Evolutionary conservation across 2,888 invertebrate genomes (phyloP).

Genomic region (Hirtodrosophila confusa): DNA sequence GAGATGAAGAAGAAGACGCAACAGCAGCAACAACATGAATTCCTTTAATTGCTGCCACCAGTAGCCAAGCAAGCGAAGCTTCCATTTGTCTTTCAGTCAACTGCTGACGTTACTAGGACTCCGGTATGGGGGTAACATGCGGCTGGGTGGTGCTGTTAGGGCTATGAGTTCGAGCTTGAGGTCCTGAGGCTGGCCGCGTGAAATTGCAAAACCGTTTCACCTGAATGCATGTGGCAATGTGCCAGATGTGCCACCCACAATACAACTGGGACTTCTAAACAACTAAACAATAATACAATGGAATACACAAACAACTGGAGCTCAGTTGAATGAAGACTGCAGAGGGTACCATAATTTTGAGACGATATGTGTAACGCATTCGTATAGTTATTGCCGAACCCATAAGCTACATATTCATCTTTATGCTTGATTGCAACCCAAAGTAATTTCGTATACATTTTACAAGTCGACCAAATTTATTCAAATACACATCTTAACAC

Average conservation of each 20-base stretch:
- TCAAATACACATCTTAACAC: too few relatives aligned
- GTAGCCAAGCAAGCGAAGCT: conserved; percentile 73
- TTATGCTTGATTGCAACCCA: too few relatives aligned
- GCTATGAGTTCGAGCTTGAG: conserved; percentile 8
- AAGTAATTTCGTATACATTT: too few relatives aligned
- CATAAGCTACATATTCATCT: too few relatives aligned
- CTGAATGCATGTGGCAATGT: conserved; percentile 68
- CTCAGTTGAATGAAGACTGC: conserved; percentile 1
- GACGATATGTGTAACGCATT: too few relatives aligned
- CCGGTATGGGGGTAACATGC: not conserved
- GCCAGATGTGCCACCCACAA: conserved; percentile 38
- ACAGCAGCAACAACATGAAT: conserved; percentile 63
- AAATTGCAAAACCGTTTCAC: conserved; percentile 81
- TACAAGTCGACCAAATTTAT: too few relatives aligned
- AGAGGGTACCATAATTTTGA: too few relatives aligned
- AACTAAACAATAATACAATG: conserved; percentile 53
- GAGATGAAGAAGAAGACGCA: conserved; percentile 13
- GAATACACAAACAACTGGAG: conserved; percentile 26
- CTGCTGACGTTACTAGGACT: conserved; percentile 45
- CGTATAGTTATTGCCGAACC: too few relatives aligned
- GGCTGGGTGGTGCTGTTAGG: not conserved
- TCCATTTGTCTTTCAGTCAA: conserved; percentile 79
- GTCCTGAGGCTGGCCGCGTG: conserved; percentile 63
- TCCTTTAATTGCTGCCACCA: conserved; percentile 81
- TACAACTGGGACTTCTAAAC: conserved; percentile 38